These are phyloP conservation scores for Kradibia gibbosae DNA, from an alignment of 1,140 invertebrate genomes.

Conservation along the genomic window DNA sequence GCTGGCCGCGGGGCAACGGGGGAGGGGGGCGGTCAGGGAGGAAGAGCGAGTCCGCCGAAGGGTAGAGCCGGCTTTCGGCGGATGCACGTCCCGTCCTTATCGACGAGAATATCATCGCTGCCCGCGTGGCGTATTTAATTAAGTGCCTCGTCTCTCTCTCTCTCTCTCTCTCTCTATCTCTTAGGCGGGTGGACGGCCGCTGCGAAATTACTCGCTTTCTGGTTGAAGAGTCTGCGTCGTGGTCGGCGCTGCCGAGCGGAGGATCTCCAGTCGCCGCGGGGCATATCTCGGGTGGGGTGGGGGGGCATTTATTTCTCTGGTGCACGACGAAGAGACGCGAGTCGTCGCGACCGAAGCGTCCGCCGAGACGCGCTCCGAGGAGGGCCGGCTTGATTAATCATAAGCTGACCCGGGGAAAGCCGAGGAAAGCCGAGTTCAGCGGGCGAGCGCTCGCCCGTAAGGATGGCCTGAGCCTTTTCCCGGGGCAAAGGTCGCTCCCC, in stretches of 20 bases:
- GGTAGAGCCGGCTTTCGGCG: not conserved
- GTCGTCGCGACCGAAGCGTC: too few relatives aligned
- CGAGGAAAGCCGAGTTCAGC: not conserved
- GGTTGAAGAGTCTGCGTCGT: constrained; percentile 59
- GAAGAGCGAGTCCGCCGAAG: not conserved
- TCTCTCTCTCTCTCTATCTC: too few relatives aligned
- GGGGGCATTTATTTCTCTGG: too few relatives aligned
- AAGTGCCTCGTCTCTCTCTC: too few relatives aligned
- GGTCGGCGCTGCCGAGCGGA: not conserved
- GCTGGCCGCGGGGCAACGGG: not conserved
- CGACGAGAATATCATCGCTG: constrained; percentile 56
- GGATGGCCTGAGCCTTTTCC: not conserved
- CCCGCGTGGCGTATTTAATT: constrained; percentile 61
- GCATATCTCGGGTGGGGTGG: not conserved
- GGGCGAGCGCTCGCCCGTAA: not conserved
- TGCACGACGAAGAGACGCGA: too few relatives aligned
- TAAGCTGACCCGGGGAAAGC: not conserved
- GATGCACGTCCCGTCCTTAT: constrained; percentile 27
- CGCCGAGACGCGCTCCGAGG: too few relatives aligned
- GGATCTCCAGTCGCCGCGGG: not conserved
- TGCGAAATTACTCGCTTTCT: constrained; percentile 69
- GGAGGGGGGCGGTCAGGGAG: not conserved
- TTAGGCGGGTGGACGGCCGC: constrained; percentile 56
- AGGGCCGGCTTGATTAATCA: not conserved
- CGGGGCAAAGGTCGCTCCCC: not conserved